phyloP scores from a whole-genome alignment of 2,888 invertebrate species.

The Cryptocephalus moraei region DNA sequence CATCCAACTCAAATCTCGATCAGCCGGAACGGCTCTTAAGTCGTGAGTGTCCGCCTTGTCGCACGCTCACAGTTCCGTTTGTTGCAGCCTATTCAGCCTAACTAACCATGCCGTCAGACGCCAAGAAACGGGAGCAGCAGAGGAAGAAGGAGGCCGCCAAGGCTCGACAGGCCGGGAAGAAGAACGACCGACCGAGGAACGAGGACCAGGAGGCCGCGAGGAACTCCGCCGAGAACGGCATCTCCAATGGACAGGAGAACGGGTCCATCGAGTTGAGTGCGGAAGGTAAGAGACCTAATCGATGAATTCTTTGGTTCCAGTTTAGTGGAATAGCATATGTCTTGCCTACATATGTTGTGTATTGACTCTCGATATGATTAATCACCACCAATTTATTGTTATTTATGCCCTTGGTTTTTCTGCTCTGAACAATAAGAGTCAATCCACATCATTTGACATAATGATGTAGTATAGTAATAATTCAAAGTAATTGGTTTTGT shows the following conservation, averaged over 20 bases:
- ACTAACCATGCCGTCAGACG: constrained; percentile 86
- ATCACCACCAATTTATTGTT: too few relatives aligned
- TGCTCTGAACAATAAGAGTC: too few relatives aligned
- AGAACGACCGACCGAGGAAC: constrained; percentile 31
- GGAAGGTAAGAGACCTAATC: constrained; percentile 47
- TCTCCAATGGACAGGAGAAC: constrained; percentile 15
- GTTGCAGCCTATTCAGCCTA: constrained; percentile 2
- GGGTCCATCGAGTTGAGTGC: constrained; percentile 52
- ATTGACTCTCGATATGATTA: too few relatives aligned
- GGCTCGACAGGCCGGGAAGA: constrained; percentile 47
- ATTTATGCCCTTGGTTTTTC: too few relatives aligned
- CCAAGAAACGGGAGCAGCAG: constrained; percentile 95
- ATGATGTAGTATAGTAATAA: too few relatives aligned
- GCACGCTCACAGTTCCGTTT: constrained; percentile 1
- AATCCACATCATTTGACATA: too few relatives aligned
- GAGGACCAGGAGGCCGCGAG: constrained; percentile 35
- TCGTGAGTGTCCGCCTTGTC: background rate
- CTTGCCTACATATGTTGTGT: too few relatives aligned
- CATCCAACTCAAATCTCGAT: too few relatives aligned
- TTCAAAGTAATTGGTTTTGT: too few relatives aligned
- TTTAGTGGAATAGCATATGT: background rate
- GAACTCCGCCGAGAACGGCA: constrained; percentile 9
- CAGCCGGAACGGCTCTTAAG: too few relatives aligned
- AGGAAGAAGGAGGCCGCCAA: constrained; percentile 94
- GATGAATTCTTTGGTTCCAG: background rate